Conservation (phyloP, 2,113 vertebrate genomes). For the Mohoua ochrocephala region DNA sequence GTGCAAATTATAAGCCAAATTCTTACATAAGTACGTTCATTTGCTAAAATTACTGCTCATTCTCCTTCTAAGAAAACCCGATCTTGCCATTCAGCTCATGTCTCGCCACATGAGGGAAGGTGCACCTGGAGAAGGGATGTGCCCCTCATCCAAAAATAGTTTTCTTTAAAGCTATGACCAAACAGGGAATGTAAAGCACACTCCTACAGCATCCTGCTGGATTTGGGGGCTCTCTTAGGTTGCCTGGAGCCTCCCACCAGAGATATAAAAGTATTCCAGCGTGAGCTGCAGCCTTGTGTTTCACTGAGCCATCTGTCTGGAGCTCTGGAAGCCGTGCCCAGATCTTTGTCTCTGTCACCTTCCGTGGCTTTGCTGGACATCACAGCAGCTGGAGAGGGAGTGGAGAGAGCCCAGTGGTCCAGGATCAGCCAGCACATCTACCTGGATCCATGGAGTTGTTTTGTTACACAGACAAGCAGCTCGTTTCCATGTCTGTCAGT, state of each 20-base stretch:
- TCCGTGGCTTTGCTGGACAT: background rate
- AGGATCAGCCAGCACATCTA: background rate
- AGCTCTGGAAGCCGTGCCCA: background rate
- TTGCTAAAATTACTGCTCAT: background rate
- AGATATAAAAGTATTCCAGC: constrained; percentile 25
- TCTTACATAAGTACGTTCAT: background rate
- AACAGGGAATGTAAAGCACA: background rate
- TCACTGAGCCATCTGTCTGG: background rate
- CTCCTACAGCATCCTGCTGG: background rate
- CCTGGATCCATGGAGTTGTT: background rate
- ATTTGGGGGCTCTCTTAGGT: background rate
- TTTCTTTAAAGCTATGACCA: background rate
- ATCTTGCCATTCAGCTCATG: background rate
- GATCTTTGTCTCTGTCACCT: accelerated
- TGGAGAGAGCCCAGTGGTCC: background rate
- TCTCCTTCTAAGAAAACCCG: background rate
- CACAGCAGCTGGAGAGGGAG: background rate
- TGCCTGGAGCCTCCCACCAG: constrained; percentile 47
- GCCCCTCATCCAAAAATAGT: background rate
- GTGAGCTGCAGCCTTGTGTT: background rate
- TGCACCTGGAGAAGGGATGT: background rate
- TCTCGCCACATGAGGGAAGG: background rate
- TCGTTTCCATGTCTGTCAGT: background rate
- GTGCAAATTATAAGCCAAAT: background rate
- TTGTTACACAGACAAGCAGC: background rate